Base-by-base conservation (phyloP, 1,140 invertebrate genomes). In the Orussus abietinus region DNA sequence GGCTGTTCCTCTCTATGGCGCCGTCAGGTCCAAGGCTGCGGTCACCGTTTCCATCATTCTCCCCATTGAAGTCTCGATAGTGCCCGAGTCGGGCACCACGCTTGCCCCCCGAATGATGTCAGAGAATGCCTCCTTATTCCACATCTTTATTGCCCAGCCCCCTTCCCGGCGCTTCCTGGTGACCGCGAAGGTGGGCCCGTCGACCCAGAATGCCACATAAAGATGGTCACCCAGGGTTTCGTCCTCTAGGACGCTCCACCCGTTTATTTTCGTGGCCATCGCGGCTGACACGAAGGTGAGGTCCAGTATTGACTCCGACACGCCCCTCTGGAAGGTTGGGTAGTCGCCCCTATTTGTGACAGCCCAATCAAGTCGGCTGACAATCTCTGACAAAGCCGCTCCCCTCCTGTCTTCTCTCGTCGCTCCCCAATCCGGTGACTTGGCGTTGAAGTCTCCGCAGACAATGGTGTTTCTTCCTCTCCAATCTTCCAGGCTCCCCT, bases 301-400 rank as follows among this genome's bases (percentile, higher is more conserved):
- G 15, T 67, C 62, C 0, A 70, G 44, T 0, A 62, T 38, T 0
- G 59, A 64, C 19, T 52, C 53, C 1, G 55, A 51, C 3, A 52
- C 33, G 30, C 49, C 42, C 4, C 61, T 42, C 6, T 54, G 55
- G 22, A 57, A 64, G 3, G 55, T 62, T 26, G 39, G 35, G 0
- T 33, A 38, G 5, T 51, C 20, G 0, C 56, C 59, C 4, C 25
- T 13, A 15, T 61, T 61, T 1, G 49, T 11, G 1, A 58, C 36
- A 3, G 36, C 44, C 0, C 59, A 44, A 26, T 53, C 46, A 1
- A 52, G 18, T n/a, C 20, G 13, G 9, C 43, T 26, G 3, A 37
- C 32, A 32, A 38, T 20, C 21, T 53, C 50, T 11, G 29, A 19
- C 7, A 43, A 31, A 6, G 29, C 21, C 32, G 20, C 30, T 22